These are phyloP conservation scores for Drosophila serrata DNA, from an alignment of 1,140 invertebrate species.

Conservation along the genomic window DNA sequence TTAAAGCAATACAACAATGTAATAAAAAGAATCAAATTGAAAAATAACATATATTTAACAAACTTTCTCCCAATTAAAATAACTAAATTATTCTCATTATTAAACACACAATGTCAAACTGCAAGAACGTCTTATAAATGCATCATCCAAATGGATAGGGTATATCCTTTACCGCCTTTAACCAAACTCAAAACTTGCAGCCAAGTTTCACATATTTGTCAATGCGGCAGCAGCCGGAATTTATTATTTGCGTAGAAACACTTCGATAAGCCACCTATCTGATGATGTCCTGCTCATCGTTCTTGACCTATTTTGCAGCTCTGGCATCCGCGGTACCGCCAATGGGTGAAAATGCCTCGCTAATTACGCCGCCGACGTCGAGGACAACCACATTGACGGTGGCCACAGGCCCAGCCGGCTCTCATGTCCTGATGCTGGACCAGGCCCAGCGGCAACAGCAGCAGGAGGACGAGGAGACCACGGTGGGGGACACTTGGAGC, in stretches of 20 bases:
- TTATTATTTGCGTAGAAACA: slow-evolving; percentile 15
- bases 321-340: slow-evolving; percentile 47
- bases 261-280: slow-evolving; percentile 18
- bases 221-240: slow-evolving; percentile 8
- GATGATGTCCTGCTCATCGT: slow-evolving; percentile 44
- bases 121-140: no score
- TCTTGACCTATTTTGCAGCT: slow-evolving; percentile 71
- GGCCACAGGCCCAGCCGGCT: slow-evolving; percentile 9
- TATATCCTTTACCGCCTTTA: neutral
- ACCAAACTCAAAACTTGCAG: slow-evolving; percentile 6
- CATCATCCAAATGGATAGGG: neutral
- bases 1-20: neutral
- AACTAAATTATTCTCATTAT: neutral
- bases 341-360: slow-evolving; percentile 55
- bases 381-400: slow-evolving; percentile 16
- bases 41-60: neutral
- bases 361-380: slow-evolving; percentile 60
- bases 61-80: neutral
- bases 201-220: slow-evolving; percentile 15
- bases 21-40: no score
- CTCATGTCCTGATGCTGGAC: slow-evolving; percentile 15
- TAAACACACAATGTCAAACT: neutral
- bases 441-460: slow-evolving; percentile 20
- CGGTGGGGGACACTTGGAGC: slow-evolving; percentile 59
- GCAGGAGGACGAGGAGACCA: slow-evolving; percentile 44